Base-by-base conservation (phyloP, 2,797 vertebrate genomes). In the Anguilla obscura region DNA sequence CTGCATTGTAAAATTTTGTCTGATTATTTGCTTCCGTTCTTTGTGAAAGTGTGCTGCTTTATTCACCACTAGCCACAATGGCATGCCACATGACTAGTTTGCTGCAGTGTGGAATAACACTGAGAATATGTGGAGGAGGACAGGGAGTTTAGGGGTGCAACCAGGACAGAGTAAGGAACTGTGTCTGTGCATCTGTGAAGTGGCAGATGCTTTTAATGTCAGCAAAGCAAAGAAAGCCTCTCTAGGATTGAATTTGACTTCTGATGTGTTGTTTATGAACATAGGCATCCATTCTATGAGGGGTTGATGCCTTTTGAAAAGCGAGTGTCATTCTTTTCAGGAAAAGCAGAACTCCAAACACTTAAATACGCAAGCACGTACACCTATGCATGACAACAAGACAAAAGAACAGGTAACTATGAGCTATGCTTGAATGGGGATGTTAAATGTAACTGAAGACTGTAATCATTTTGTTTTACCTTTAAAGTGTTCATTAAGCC, bases 131-230 rank as follows among this genome's bases (percentile, higher is more conserved):
- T 36, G 33, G 33, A 5, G 83, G 58, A 52, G 88, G 36, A 60
- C 45, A 48, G 3, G 27, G 12, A 4, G 2, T 24, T 87, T 30
- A 33, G 86, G 60, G 27, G 33, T n/a, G 45, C 66, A 86, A 30
- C 18, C 36, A 33, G 71, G 87, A 84, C n/a, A 76, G 85, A 60
- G 54, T 60, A 90, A 88, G 88, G 89, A 80, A 50, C 58, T 58
- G 87, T 88, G 90, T n/a, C 86, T 86, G 86, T 83, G 87, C 60
- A 90, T 89, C 89, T 87, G 36, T 40, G 85, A 90, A 89, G 88
- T 89, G 90, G 87, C 86, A 90, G 63, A 79, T 92, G 60, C 87
- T 52, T 91, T 90, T 87, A 52, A 87, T 89, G 89, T 91, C 90
- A 84, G 83, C 85, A 91, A 76, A 45, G 58, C 58, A 85, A 88